These are phyloP conservation scores for Siderastrea siderea DNA, from an alignment of 92 coral and sea anemone species.

Conservation along the genomic window DNA sequence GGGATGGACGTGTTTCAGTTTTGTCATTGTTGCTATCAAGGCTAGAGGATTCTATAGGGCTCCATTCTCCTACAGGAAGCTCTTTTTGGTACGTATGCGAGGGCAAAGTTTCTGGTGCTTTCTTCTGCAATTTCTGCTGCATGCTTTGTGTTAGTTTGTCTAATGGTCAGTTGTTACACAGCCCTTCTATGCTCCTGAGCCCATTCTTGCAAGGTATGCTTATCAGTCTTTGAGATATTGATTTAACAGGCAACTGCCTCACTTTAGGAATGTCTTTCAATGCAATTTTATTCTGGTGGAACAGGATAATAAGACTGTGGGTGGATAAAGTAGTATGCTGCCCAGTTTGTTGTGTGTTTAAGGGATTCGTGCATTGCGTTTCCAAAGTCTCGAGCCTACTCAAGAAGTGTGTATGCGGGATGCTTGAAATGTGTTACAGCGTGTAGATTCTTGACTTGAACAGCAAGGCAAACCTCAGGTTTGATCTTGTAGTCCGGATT, in stretches of 20 bases:
- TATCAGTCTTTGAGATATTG: conserved; percentile 34
- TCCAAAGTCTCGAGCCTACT: conserved; percentile 63
- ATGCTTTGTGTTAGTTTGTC: conserved; percentile 52
- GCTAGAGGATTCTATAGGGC: background rate
- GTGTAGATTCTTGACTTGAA: conserved; percentile 41
- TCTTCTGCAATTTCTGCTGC: conserved; percentile 24
- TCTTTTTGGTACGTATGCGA: conserved; percentile 50
- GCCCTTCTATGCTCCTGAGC: conserved; percentile 65
- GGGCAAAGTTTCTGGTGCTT: conserved; percentile 45
- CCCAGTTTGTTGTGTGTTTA: conserved; percentile 28
- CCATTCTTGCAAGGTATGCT: conserved; percentile 48
- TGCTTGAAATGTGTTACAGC: conserved; percentile 66
- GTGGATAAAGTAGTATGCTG: conserved; percentile 38
- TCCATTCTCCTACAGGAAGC: conserved; percentile 34
- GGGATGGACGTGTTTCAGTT: conserved; percentile 2
- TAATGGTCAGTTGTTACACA: conserved; percentile 45
- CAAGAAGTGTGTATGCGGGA: conserved; percentile 55
- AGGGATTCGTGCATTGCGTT: conserved; percentile 52
- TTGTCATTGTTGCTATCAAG: background rate
- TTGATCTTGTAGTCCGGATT: conserved; percentile 16
- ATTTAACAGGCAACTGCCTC: conserved; percentile 34
- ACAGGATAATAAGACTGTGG: conserved; percentile 31
- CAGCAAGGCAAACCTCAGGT: conserved; percentile 36
- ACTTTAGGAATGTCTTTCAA: conserved; percentile 52
- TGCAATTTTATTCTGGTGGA: conserved; percentile 22